phyloP scores from a whole-genome alignment of 64 coral and sea anemone genomes.

The Cladopsammia gracilis region DNA sequence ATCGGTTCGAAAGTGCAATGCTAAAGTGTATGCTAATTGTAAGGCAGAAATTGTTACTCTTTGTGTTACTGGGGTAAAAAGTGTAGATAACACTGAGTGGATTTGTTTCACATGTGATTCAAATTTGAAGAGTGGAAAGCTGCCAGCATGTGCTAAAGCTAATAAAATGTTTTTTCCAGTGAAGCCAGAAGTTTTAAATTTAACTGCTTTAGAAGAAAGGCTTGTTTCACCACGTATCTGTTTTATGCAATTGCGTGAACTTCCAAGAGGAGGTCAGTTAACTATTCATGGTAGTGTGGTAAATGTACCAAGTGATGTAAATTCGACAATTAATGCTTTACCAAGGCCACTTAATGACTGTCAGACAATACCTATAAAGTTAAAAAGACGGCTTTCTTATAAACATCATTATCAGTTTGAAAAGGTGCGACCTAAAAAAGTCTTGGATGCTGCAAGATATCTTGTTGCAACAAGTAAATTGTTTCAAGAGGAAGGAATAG shows the following conservation, averaged over 20 bases:
- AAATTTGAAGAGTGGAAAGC: slow-evolving; percentile 51
- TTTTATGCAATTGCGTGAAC: slow-evolving; percentile 65
- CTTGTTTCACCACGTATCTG: slow-evolving; percentile 43
- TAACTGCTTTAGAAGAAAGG: slow-evolving; percentile 46
- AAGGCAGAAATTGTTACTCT: slow-evolving; percentile 36
- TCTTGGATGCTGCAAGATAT: slow-evolving; percentile 48
- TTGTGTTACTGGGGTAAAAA: slow-evolving; percentile 70
- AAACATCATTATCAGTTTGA: slow-evolving; percentile 71
- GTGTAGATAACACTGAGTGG: slow-evolving; percentile 62
- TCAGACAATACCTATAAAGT: slow-evolving; percentile 70
- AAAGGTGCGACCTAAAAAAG: slow-evolving; percentile 52
- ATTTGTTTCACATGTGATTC: slow-evolving; percentile 72
- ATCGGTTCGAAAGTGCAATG: slow-evolving; percentile 70
- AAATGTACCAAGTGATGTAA: slow-evolving; percentile 69
- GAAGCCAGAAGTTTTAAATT: slow-evolving; percentile 28
- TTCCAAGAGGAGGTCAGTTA: slow-evolving; percentile 52
- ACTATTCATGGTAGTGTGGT: slow-evolving; percentile 54
- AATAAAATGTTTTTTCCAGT: slow-evolving; percentile 49
- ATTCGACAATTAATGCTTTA: slow-evolving; percentile 33
- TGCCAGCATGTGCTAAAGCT: slow-evolving; percentile 38
- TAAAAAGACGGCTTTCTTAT: slow-evolving; percentile 42
- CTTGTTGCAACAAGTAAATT: slow-evolving; percentile 46
- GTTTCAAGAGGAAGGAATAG: slow-evolving; percentile 35
- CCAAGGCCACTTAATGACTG: slow-evolving; percentile 55
- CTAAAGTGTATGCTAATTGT: slow-evolving; percentile 40